Percentiles rank a stretch among this genome's conserved stretches.
These are phyloP conservation scores for Leguminivora glycinivorella DNA, from an alignment of 1,140 invertebrate species.

Conservation along the genomic window DNA sequence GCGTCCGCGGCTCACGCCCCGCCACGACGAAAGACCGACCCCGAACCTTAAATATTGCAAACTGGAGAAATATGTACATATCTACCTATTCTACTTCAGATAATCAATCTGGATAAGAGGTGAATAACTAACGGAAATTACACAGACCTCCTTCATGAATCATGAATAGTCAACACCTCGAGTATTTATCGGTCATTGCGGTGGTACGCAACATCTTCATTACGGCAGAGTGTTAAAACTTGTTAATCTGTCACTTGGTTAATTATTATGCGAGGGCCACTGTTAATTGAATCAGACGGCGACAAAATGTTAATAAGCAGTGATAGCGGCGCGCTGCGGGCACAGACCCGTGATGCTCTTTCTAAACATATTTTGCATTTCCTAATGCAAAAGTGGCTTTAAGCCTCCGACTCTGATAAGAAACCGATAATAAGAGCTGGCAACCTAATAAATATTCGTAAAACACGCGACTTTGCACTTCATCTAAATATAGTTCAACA, in stretches of 20 bases:
- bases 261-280: constrained; percentile 68
- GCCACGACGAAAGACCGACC: constrained; percentile 33
- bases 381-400: constrained; percentile 66
- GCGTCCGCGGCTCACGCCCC: constrained; percentile 30
- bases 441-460: constrained; percentile 53
- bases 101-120: not conserved
- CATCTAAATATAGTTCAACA: not conserved
- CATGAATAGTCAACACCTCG: constrained; percentile 43
- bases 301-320: constrained; percentile 74
- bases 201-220: constrained; percentile 68
- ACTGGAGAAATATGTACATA: constrained; percentile 32
- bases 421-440: constrained; percentile 45
- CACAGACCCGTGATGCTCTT: constrained; percentile 27
- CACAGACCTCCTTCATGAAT: constrained; percentile 34
- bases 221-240: constrained; percentile 72
- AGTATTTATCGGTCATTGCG: constrained; percentile 43
- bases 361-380: constrained; percentile 51
- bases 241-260: constrained; percentile 71
- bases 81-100: not conserved
- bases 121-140: constrained; percentile 7
- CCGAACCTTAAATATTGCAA: constrained; percentile 39
- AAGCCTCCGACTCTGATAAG: constrained; percentile 59
- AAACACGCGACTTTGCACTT: constrained; percentile 53
- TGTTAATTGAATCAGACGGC: constrained; percentile 70
- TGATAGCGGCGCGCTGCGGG: constrained; percentile 56